These are phyloP conservation scores for Glaucomys volans DNA, from an alignment of 2,113 vertebrate species.

Conservation along the genomic window DNA sequence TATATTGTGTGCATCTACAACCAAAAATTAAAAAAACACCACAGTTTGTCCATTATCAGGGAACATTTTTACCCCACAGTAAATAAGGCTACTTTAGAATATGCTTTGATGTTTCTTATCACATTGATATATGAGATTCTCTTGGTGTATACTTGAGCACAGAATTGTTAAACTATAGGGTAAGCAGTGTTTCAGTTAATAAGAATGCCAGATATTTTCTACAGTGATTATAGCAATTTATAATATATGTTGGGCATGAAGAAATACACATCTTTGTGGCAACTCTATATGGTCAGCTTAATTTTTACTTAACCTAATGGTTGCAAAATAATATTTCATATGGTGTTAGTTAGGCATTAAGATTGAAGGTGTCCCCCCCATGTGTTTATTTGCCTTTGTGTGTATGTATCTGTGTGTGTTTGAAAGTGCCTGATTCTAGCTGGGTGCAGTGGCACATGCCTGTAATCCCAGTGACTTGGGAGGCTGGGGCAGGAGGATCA, in stretches of 20 bases:
- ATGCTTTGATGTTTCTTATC: neutral
- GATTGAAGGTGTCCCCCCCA: neutral
- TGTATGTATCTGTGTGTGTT: neutral
- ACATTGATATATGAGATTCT: neutral
- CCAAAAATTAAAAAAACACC: too few species aligned
- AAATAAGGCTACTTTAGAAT: neutral
- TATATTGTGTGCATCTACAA: too few species aligned
- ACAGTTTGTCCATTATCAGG: neutral
- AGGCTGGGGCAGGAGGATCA: too few species aligned
- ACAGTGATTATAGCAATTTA: neutral
- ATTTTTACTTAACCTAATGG: neutral
- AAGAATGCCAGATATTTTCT: neutral
- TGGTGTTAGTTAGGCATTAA: neutral
- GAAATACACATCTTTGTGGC: neutral
- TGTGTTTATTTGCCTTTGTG: neutral
- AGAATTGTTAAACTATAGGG: neutral
- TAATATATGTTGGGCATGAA: neutral
- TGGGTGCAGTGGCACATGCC: too few species aligned
- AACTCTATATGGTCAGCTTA: neutral
- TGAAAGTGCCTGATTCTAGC: neutral
- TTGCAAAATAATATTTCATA: neutral
- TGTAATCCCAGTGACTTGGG: too few species aligned
- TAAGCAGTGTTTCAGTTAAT: neutral
- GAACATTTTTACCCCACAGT: neutral
- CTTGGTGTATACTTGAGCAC: neutral